Evolutionary conservation across 2,113 vertebrate species (phyloP), one percentile per base, ranked within the genome.

Genomic region (Coreoperca whiteheadi): DNA sequence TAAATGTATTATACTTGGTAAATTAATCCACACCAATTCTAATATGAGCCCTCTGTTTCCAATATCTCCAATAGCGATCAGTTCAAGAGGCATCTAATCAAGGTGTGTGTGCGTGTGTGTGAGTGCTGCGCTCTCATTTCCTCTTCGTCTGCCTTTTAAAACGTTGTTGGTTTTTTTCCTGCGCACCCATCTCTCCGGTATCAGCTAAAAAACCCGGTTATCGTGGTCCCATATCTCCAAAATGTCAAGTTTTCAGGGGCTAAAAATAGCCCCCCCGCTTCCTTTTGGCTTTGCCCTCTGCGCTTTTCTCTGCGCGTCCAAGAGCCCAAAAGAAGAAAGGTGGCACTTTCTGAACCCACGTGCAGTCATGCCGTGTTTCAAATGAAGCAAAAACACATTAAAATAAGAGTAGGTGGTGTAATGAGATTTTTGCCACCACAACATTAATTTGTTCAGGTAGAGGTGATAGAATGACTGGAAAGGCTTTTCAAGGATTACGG

Each of bases 241-340:
- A 88, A 71, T 56, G 79, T 60, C 37, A 76, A 70, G 11, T 70
- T 77, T 82, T 65, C 18, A 65, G 0, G 0, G 41, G 28, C 59
- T 88, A 82, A 74, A 84, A 85, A 74, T 74, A 71, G 25, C 56
- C 43, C n/a, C n/a, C n/a, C 56, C 7, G 23, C 11, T 20, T n/a
- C 1, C 39, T 43, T 67, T 61, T 2, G 2, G 23, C 73, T 48
- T n/a, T 34, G 41, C 46, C 64, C 30, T 4, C 53, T 6, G 48
- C 12, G 37, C 0, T 53, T 68, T 66, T 61, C 32, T 43, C 37
- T 18, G 48, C 21, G 9, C 1, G 15, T 43, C n/a, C 48, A 39
- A 3, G 10, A 61, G 18, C 34, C 14, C 28, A 23, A 32, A 30
- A 23, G 11, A 43, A 32, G 2, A 21, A 56, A 1, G 4, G 11